Evolutionary conservation across 2,113 vertebrate species (phyloP), one percentile per base, ranked within the genome.

Genomic region (Pituophis catenifer): DNA sequence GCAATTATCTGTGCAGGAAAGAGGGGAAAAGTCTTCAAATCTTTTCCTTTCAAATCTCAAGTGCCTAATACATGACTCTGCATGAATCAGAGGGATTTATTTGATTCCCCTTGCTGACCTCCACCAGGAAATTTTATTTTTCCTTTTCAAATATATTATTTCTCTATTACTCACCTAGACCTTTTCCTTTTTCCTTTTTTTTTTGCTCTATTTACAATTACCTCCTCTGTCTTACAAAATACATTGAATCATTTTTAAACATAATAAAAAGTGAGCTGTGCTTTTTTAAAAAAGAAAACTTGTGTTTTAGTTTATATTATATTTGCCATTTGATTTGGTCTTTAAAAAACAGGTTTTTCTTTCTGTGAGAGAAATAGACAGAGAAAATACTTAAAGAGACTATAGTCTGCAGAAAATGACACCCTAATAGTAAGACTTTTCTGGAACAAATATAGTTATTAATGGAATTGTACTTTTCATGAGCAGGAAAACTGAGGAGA

Each of bases 11-110:
- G 55, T 96, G 95, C 93, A 96, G 96, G 91, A 97, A 91, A 93
- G 55, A 19, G 53, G 54, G 90, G 94, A 95, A 96, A 94, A 95
- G 95, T 93, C 95, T 94, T 94, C 94, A 94, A 97, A 93, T 95
- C 92, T 95, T 92, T 95, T 96, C 93, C 91, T 97, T 96, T 94
- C 90, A 97, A 97, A 94, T 96, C 97, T 98, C 97, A 97, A 97
- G 97, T 98, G 95, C 94, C 96, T 98, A 97, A 97, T 97, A 94
- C 97, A 97, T 98, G 97, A 97, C 96, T 97, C 89, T 96, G 97
- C 96, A 97, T 98, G 95, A 97, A 98, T 97, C 92, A 96, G 91
- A 97, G 94, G 94, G 91, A 97, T 97, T 97, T 94, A 95, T 96
- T 96, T 93, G 91, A 95, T 97, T 97, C 96, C 89, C 17, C 94